phyloP scores from a whole-genome alignment of 2,797 vertebrate species.

The Gymnocypris eckloni region DNA sequence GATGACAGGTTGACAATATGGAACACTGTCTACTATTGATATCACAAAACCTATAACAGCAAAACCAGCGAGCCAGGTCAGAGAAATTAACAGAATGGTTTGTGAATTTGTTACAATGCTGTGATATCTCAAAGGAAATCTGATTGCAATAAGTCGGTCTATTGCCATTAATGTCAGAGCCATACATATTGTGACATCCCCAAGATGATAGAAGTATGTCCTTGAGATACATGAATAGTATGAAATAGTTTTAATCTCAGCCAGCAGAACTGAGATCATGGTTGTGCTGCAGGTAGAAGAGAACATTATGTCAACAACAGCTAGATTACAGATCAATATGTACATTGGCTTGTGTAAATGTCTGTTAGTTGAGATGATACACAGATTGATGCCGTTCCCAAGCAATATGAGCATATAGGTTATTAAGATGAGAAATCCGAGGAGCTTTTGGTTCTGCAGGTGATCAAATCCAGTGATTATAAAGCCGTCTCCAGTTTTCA shows the following conservation, averaged over 20 bases:
- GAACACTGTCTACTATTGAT: conserved; percentile 7
- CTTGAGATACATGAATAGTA: too few species aligned
- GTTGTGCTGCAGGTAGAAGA: too few species aligned
- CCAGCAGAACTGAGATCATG: too few species aligned
- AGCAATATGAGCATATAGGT: conserved; percentile 56
- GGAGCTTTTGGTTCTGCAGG: conserved; percentile 50
- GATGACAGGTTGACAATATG: conserved; percentile 59
- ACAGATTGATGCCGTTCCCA: conserved; percentile 49
- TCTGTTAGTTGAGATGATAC: conserved; percentile 47
- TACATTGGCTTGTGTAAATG: too few species aligned
- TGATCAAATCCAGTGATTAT: conserved; percentile 31
- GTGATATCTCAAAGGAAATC: conserved; percentile 52
- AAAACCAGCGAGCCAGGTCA: conserved; percentile 44
- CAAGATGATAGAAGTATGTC: too few species aligned
- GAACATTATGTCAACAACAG: too few species aligned
- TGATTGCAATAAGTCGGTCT: conserved; percentile 58
- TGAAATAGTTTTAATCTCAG: too few species aligned
- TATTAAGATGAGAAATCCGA: conserved; percentile 55
- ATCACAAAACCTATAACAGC: not conserved
- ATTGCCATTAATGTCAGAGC: conserved; percentile 59
- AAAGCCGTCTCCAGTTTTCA: conserved; percentile 47
- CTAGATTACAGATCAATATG: too few species aligned
- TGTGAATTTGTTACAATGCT: conserved; percentile 58
- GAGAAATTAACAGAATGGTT: conserved; percentile 22
- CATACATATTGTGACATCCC: conserved; percentile 9